Base-by-base conservation (phyloP, 37 sponge, comb jelly and placozoan genomes). In the Beroe ovata region DNA sequence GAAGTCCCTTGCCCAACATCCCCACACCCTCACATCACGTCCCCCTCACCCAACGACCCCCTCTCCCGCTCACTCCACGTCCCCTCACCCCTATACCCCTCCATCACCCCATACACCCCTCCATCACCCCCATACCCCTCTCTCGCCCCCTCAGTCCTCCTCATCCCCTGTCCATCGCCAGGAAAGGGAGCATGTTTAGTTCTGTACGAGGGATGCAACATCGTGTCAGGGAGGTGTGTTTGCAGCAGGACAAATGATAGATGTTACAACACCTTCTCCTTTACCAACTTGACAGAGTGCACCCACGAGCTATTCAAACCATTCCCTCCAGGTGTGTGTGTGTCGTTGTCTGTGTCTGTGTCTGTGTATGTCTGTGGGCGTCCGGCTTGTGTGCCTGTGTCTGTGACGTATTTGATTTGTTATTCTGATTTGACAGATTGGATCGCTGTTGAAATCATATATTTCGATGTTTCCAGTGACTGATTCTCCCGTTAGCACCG, bases 251-350 rank as follows among this genome's bases (percentile, higher is more conserved):
- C 84, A 0, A 41, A 23, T 40, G 84, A 77, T 23, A 36, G 8
- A 0, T 77, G 84, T 54, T 77, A 42, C 84, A 41, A 77, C 84
- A 77, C 54, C 3, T 77, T 42, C 84, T 35, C 26, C 38, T 77
- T 77, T 23, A 11, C 1, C 0, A 42, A 77, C 29, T 3, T 40
- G 26, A 33, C 26, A 25, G 28, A 19, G 4, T 77, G 84, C 21
- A 20, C 1, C 3, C 23, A 20, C 28, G 84, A 77, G 28, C 84
- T 77, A 8, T 77, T 77, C 54, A 39, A 77, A 41, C 42, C 41
- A 0, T 69, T 20, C 25, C 3, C 71, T 29, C 19, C 25, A 20
- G 29, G 63, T 62, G n/a, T n/a, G n/a, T n/a, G n/a, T n/a, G n/a
- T n/a, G n/a, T n/a, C n/a, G n/a, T n/a, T n/a, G n/a, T n/a, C n/a